A percentile compares a stretch with the other conserved stretches of the same genome.
phyloP scores from a whole-genome alignment of 1,140 invertebrate species.

The Ceratina japonica region DNA sequence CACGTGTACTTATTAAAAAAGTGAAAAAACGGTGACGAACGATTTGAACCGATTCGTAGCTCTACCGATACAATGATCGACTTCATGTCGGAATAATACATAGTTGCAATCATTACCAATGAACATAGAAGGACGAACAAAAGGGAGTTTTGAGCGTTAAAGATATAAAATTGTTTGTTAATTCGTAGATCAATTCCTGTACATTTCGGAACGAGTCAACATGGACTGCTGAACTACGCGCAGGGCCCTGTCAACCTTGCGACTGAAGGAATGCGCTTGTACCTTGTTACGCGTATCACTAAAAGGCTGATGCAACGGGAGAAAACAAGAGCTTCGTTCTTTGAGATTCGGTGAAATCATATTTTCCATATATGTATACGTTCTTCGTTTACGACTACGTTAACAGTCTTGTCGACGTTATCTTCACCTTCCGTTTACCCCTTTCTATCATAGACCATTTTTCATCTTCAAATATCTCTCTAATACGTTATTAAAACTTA shows the following conservation, averaged over 20 bases:
- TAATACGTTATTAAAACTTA: slow-evolving; percentile 50
- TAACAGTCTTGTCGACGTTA: slow-evolving; percentile 42
- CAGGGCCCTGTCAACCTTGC: not conserved
- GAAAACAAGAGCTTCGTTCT: not conserved
- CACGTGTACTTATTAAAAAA: not conserved
- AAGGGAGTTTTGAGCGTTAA: slow-evolving; percentile 9
- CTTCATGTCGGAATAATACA: slow-evolving; percentile 1
- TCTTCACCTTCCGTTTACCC: slow-evolving; percentile 16
- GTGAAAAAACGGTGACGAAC: not conserved
- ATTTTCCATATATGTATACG: not conserved
- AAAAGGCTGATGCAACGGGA: not conserved
- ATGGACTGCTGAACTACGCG: not conserved
- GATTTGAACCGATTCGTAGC: slow-evolving; percentile 6
- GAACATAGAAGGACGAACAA: not conserved
- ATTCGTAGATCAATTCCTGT: slow-evolving; percentile 43
- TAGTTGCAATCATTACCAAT: not conserved
- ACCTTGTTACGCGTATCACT: not conserved
- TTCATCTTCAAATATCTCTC: slow-evolving; percentile 33
- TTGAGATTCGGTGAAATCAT: slow-evolving; percentile 19
- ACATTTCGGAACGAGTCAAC: not conserved
- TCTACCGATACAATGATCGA: not conserved
- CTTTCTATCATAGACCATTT: slow-evolving; percentile 31
- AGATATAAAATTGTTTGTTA: slow-evolving; percentile 29
- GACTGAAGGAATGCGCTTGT: not conserved
- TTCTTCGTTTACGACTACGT: slow-evolving; percentile 18